Conservation (phyloP, 2,888 invertebrate species). For the Thereva nobilitata region DNA sequence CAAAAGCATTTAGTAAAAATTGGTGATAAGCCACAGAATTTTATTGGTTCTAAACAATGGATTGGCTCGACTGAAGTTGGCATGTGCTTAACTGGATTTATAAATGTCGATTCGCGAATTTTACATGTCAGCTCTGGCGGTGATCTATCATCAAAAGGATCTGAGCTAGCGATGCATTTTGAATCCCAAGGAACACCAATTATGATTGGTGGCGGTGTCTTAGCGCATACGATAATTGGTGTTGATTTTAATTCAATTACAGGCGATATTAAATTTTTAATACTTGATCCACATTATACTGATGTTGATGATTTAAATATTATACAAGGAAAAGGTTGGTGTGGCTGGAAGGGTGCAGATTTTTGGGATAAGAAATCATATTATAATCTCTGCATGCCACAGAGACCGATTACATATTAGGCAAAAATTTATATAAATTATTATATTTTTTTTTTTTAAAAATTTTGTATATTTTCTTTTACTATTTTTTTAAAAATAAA, state of each 20-base stretch:
- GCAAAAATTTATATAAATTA: too few species aligned
- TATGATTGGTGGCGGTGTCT: constrained; percentile 99
- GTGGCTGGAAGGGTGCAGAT: constrained; percentile 91
- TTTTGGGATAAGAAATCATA: constrained; percentile 96
- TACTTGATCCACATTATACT: constrained; percentile 97
- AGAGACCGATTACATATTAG: constrained; percentile 55
- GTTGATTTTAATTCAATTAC: constrained; percentile 82
- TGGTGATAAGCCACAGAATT: constrained; percentile 86
- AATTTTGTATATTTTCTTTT: too few species aligned
- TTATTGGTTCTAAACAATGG: constrained; percentile 93
- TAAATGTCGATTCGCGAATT: constrained; percentile 78
- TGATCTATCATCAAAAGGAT: constrained; percentile 77
- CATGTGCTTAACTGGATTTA: constrained; percentile 82
- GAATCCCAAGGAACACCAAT: constrained; percentile 91
- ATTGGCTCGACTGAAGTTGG: constrained; percentile 98
- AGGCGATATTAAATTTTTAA: constrained; percentile 86
- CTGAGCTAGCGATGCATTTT: constrained; percentile 89
- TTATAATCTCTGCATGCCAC: constrained; percentile 96
- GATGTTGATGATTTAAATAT: constrained; percentile 79
- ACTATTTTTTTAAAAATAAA: too few species aligned
- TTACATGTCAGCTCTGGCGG: constrained; percentile 83
- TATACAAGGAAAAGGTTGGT: constrained; percentile 87
- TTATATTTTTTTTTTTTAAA: too few species aligned
- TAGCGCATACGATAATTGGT: constrained; percentile 97
- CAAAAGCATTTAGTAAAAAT: constrained; percentile 93